Base-by-base conservation (phyloP, 2,113 vertebrate genomes). In the Casuarius casuarius region DNA sequence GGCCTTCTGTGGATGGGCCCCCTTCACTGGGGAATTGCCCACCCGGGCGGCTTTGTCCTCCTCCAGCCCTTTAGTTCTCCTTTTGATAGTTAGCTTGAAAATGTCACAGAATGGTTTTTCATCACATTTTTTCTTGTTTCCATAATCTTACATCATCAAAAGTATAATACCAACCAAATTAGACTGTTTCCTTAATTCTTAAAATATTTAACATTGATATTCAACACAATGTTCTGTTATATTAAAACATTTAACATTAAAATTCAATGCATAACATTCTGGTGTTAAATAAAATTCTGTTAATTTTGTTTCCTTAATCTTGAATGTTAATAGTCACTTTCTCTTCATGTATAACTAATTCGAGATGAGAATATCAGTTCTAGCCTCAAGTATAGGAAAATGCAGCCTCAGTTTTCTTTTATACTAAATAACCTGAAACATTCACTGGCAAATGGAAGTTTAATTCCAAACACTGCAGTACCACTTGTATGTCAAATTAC, bases 1-100 rank as follows among this genome's bases (percentile, higher is more conserved):
- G 1, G 29, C 11, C 26, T 11, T 9, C 4, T 0, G 1, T 6
- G 28, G 7, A 12, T 10, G 28, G 13, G 19, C 13, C n/a, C 7
- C 49, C 46, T 18, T 3, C 0, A 48, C 18, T 9, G 48, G 2
- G 10, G 12, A 29, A 23, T 40, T 20, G 6, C 5, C 51, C 9
- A 16, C 33, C 48, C 20, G 5, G 17, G 1, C 4, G 2, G 15
- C 21, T 73, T 35, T 26, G 71, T 5, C 46, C 31, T 54, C 58
- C 23, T 73, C 23, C 11, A 1, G 49, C 22, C n/a, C n/a, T 33
- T 21, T 58, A 10, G 9, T 35, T 1, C 0, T 4, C 25, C 23
- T 3, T 40, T 31, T 22, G 21, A 48, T 28, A 40, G 35, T 12
- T 42, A 33, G 8, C 11, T 3, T n/a, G 38, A 67, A 70, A 59